Conservation (phyloP, 2,797 vertebrate species). For the Parambassis ranga region DNA sequence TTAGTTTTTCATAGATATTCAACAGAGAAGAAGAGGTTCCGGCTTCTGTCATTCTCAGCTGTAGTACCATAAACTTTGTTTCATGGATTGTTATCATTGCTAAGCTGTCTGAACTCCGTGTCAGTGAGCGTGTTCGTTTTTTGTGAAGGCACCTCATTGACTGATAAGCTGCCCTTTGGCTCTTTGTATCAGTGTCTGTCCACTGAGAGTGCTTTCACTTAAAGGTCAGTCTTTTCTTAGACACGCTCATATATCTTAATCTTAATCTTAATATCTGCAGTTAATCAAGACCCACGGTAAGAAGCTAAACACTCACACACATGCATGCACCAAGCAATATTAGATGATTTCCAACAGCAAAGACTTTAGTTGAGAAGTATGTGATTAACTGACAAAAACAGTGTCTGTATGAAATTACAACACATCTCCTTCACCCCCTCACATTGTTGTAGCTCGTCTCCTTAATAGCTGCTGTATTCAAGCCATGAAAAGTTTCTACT, state of each 20-base stretch:
- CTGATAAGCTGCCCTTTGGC: conserved; percentile 41
- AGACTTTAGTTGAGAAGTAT: not conserved
- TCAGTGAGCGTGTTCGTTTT: conserved; percentile 16
- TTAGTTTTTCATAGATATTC: too few relatives aligned
- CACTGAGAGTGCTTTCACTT: conserved; percentile 23
- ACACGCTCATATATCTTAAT: too few relatives aligned
- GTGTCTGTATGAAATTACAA: not conserved
- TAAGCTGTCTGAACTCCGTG: conserved; percentile 25
- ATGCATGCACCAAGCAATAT: not conserved
- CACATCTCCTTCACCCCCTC: not conserved
- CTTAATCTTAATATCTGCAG: too few relatives aligned
- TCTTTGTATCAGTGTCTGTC: conserved; percentile 22
- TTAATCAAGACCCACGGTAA: too few relatives aligned
- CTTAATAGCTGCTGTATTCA: conserved; percentile 28
- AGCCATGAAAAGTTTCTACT: conserved; percentile 50
- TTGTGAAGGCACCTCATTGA: conserved; percentile 28
- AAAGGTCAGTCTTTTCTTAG: conserved; percentile 55
- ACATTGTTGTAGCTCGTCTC: not conserved
- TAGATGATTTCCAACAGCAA: not conserved
- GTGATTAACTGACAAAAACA: not conserved
- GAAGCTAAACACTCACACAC: not conserved
- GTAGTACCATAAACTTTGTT: not conserved
- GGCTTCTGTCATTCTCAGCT: too few relatives aligned
- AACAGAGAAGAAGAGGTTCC: too few relatives aligned
- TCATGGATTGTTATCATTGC: not conserved